Conservation (phyloP, 2,797 vertebrate species). For the Crypturellus tataupa region DNA sequence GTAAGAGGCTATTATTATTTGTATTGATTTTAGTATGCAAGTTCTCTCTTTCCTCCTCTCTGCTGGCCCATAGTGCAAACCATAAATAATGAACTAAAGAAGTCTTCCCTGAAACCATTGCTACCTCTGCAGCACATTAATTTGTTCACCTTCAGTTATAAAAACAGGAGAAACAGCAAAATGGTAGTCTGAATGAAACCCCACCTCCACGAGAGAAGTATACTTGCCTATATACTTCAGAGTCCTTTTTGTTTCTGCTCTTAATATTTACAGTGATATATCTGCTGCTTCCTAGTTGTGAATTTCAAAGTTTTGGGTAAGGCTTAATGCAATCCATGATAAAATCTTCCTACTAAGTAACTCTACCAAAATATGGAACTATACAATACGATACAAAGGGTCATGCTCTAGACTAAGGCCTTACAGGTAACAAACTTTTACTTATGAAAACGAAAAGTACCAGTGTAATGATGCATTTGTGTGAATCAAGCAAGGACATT, state of each 20-base stretch:
- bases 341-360: neutral
- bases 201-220: neutral
- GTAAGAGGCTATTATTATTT: constrained; percentile 77
- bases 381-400: neutral
- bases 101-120: constrained; percentile 49
- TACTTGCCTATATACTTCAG: neutral
- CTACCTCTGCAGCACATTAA: constrained; percentile 47
- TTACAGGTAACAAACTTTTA: neutral
- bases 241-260: neutral
- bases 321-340: neutral
- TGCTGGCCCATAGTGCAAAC: constrained; percentile 56
- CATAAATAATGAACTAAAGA: constrained; percentile 76
- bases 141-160: constrained; percentile 26
- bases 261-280: neutral
- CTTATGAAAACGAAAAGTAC: neutral
- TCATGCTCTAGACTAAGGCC: neutral
- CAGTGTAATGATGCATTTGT: neutral
- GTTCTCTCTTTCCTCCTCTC: constrained; percentile 52
- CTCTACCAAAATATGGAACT: neutral
- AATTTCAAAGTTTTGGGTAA: neutral
- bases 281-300: neutral
- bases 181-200: neutral
- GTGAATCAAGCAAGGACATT: neutral
- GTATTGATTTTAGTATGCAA: constrained; percentile 79
- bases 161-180: constrained; percentile 21